phyloP scores from a whole-genome alignment of 64 coral and sea anemone genomes.

The Stylophora pistillata region DNA sequence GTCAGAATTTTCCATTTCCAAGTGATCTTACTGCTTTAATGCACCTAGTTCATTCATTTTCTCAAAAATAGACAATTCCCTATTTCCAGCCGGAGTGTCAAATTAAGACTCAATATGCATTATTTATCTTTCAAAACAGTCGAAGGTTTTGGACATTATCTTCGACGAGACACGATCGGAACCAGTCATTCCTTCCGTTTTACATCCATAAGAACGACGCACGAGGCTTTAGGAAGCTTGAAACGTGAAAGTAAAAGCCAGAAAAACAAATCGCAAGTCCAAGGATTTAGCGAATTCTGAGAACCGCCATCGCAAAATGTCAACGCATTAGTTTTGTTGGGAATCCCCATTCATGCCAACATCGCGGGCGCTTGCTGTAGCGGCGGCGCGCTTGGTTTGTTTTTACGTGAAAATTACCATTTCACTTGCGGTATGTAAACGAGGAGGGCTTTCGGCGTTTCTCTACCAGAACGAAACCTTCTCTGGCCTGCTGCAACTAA shows the following conservation, averaged over 20 bases:
- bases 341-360: background rate
- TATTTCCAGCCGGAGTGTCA: background rate
- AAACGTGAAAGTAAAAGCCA: background rate
- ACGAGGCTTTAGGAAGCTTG: background rate
- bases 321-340: background rate
- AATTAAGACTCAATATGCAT: background rate
- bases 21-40: background rate
- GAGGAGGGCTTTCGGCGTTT: background rate
- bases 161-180: background rate
- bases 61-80: background rate
- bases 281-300: background rate
- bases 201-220: background rate
- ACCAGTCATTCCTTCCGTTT: background rate
- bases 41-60: background rate
- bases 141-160: background rate
- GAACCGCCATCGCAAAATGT: slow-evolving; percentile 33
- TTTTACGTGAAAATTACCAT: slow-evolving; percentile 27
- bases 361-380: background rate
- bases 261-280: background rate
- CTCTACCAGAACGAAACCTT: slow-evolving; percentile 19
- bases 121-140: background rate
- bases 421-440: slow-evolving; percentile 37
- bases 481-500: background rate
- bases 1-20: slow-evolving; percentile 24
- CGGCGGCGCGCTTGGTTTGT: slow-evolving; percentile 7